phyloP scores from a whole-genome alignment of 2,888 invertebrate genomes.

The Ischnura elegans region DNA sequence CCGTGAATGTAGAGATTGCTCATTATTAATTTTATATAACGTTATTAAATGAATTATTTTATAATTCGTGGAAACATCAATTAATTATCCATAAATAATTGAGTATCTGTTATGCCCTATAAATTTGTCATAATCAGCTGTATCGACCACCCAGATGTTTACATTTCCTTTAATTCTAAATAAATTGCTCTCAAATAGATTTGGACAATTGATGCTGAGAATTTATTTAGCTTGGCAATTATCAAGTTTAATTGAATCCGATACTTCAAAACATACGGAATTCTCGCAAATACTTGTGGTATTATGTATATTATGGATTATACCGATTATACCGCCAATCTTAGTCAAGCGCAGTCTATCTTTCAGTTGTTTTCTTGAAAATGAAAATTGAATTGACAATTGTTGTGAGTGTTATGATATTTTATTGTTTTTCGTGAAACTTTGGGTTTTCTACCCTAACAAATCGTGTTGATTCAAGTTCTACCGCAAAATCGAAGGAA shows the following conservation, averaged over 20 bases:
- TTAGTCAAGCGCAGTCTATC: not conserved
- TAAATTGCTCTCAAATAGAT: too few species aligned
- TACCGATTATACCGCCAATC: not conserved
- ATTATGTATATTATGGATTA: too few species aligned
- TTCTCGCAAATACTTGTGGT: not conserved
- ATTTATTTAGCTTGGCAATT: too few species aligned
- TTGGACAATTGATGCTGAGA: too few species aligned
- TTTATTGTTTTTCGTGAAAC: not conserved
- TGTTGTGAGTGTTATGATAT: not conserved
- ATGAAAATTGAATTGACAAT: constrained; percentile 8
- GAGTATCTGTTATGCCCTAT: not conserved
- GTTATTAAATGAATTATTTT: too few species aligned
- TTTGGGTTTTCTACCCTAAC: not conserved
- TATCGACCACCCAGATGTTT: not conserved
- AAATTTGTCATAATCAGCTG: not conserved
- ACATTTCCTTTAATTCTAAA: not conserved
- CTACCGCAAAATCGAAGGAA: not conserved
- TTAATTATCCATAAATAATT: too few species aligned
- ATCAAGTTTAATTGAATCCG: too few species aligned
- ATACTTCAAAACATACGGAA: too few species aligned
- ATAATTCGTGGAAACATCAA: too few species aligned
- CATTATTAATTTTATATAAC: too few species aligned
- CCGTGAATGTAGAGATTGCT: too few species aligned
- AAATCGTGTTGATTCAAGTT: not conserved
- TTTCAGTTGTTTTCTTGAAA: not conserved